Evolutionary conservation across 2,888 invertebrate species (phyloP).

Genomic region (Pelosia muscerda): DNA sequence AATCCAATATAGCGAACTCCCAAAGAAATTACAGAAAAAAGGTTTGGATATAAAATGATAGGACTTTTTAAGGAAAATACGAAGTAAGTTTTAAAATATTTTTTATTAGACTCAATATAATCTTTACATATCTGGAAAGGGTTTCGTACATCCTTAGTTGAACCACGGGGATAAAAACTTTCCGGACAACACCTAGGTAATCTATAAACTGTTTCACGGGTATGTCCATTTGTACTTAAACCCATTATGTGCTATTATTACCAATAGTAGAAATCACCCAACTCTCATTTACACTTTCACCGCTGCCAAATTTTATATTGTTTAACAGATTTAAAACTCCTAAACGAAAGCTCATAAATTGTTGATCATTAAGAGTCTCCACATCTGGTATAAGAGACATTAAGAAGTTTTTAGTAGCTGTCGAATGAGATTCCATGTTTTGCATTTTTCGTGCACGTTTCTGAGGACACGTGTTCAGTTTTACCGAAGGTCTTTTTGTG

Average conservation of each 20-base stretch:
- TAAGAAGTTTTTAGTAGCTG: slow-evolving; percentile 35
- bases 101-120: too few relatives aligned
- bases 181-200: too few relatives aligned
- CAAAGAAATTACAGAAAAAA: too few relatives aligned
- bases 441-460: slow-evolving; percentile 5
- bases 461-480: neutral
- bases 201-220: neutral
- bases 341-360: slow-evolving; percentile 36
- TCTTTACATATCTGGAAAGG: too few relatives aligned
- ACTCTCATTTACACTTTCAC: slow-evolving; percentile 5
- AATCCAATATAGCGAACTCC: too few relatives aligned
- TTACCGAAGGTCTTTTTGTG: neutral
- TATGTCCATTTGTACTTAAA: neutral
- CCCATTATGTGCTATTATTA: neutral
- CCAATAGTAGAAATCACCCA: slow-evolving; percentile 20
- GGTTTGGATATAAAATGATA: too few relatives aligned
- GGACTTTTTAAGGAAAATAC: too few relatives aligned
- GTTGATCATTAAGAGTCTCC: slow-evolving; percentile 25
- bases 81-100: too few relatives aligned
- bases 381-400: slow-evolving; percentile 39
- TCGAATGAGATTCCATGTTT: slow-evolving; percentile 13
- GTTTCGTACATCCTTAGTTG: too few relatives aligned
- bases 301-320: slow-evolving; percentile 29
- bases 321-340: slow-evolving; percentile 38
- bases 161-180: too few relatives aligned